These are phyloP conservation scores for Pseudolycoriella hygida DNA, from an alignment of 2,888 invertebrate genomes.

Conservation along the genomic window DNA sequence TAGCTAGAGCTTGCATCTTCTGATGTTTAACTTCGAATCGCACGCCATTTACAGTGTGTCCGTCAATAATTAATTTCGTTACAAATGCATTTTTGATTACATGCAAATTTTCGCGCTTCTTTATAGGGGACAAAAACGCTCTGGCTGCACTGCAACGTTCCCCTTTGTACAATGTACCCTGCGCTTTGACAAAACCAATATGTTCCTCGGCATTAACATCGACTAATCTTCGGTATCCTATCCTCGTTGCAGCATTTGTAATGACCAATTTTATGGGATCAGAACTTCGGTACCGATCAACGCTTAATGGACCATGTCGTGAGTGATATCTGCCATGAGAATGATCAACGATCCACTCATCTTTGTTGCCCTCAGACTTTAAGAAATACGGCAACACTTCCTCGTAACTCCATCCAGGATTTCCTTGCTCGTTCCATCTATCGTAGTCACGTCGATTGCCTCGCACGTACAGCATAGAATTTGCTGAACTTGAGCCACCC, in stretches of 20 bases:
- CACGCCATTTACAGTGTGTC: not conserved
- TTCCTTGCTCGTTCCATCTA: conserved; percentile 40
- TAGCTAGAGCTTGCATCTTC: not conserved
- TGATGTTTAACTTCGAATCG: conserved; percentile 1
- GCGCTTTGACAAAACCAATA: conserved; percentile 1
- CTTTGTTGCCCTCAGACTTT: conserved; percentile 57
- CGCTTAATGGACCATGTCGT: conserved; percentile 30
- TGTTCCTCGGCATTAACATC: conserved; percentile 6
- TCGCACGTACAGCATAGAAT: conserved; percentile 44
- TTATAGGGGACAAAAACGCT: conserved; percentile 15
- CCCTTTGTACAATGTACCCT: conserved; percentile 5
- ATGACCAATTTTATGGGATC: conserved; percentile 4
- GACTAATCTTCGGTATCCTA: conserved; percentile 2
- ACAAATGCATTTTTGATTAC: conserved; percentile 16
- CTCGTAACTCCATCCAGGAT: conserved; percentile 50
- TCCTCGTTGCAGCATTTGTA: not conserved
- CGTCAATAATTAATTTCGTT: conserved; percentile 11
- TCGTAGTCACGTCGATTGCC: conserved; percentile 48
- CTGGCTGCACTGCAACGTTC: conserved; percentile 14
- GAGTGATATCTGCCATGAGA: conserved; percentile 20
- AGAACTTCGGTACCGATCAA: conserved; percentile 25
- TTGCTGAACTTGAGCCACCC: conserved; percentile 47
- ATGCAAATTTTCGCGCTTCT: conserved; percentile 15
- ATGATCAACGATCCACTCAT: conserved; percentile 10
- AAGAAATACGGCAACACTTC: conserved; percentile 63